Evolutionary conservation across 64 coral and sea anemone genomes (phyloP).

Genomic region (Porites lutea): DNA sequence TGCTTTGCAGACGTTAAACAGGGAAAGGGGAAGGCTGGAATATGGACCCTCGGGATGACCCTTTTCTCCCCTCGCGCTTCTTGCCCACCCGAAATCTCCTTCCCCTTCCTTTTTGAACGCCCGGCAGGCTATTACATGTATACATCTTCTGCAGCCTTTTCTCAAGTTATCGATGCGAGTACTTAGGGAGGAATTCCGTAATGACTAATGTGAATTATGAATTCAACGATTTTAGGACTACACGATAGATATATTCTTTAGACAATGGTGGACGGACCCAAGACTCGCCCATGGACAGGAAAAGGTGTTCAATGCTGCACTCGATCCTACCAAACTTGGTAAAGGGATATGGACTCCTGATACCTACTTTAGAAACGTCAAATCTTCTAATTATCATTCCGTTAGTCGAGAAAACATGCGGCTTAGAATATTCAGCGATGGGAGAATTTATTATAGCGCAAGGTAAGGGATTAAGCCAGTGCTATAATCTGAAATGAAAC

Average conservation of each 20-base stretch:
- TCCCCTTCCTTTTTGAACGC: too few species aligned
- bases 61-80: too few species aligned
- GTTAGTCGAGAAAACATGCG: constrained; percentile 72
- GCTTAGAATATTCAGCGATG: constrained; percentile 55
- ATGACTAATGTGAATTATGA: too few species aligned
- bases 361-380: constrained; percentile 71
- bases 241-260: constrained; percentile 71
- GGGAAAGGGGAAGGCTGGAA: too few species aligned
- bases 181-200: too few species aligned
- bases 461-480: constrained; percentile 8
- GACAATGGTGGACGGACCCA: constrained; percentile 71
- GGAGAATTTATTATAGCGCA: constrained; percentile 62
- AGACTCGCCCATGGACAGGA: constrained; percentile 52
- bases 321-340: constrained; percentile 38
- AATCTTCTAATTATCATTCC: constrained; percentile 52
- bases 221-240: constrained; percentile 41
- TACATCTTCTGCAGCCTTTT: too few species aligned
- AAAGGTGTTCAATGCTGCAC: constrained; percentile 56
- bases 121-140: too few species aligned
- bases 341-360: constrained; percentile 64
- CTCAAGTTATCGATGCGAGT: too few species aligned
- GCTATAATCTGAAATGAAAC: not conserved
- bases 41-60: too few species aligned
- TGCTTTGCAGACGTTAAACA: too few species aligned
- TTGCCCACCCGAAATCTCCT: too few species aligned